Evolutionary conservation across 2,113 vertebrate species (phyloP).

Genomic region (Dipodomys merriami): DNA sequence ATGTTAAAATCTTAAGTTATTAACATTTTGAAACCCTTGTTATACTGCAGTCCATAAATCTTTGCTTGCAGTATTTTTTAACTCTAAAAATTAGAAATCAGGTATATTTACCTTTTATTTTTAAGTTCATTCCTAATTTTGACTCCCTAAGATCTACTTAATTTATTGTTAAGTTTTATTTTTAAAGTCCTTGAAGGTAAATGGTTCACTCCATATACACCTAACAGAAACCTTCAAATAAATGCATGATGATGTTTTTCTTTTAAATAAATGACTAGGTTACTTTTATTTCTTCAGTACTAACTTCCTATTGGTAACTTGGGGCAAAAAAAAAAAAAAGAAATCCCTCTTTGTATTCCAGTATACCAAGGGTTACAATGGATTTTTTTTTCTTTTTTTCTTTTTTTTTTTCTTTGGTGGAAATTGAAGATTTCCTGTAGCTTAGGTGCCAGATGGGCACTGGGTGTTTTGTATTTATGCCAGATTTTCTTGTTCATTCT

Average conservation of each 20-base stretch:
- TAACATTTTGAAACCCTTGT: constrained; percentile 88
- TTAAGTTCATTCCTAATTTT: constrained; percentile 60
- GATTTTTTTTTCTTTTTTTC: constrained; percentile 52
- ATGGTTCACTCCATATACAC: constrained; percentile 27
- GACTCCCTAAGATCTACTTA: constrained; percentile 54
- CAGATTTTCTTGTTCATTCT: constrained; percentile 89
- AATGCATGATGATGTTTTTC: constrained; percentile 76
- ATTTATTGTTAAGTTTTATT: constrained; percentile 42
- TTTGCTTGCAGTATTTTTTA: constrained; percentile 18
- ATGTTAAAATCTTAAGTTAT: constrained; percentile 61
- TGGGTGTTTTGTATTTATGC: constrained; percentile 87
- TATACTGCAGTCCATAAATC: constrained; percentile 85
- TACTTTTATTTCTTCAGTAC: constrained; percentile 55
- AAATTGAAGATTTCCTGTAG: constrained; percentile 84
- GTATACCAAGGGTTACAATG: constrained; percentile 89
- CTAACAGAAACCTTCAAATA: constrained; percentile 67
- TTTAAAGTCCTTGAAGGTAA: constrained; percentile 43
- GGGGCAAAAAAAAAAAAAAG: constrained; percentile 26
- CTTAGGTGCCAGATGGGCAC: constrained; percentile 89
- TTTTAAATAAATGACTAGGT: constrained; percentile 46
- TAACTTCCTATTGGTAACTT: constrained; percentile 30
- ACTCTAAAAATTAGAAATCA: constrained; percentile 58
- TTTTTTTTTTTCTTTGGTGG: constrained; percentile 64
- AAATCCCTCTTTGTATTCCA: constrained; percentile 71
- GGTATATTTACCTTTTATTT: constrained; percentile 22